These are phyloP conservation scores for Odocoileus virginianus DNA, from an alignment of 2,113 vertebrate species.

Conservation along the genomic window DNA sequence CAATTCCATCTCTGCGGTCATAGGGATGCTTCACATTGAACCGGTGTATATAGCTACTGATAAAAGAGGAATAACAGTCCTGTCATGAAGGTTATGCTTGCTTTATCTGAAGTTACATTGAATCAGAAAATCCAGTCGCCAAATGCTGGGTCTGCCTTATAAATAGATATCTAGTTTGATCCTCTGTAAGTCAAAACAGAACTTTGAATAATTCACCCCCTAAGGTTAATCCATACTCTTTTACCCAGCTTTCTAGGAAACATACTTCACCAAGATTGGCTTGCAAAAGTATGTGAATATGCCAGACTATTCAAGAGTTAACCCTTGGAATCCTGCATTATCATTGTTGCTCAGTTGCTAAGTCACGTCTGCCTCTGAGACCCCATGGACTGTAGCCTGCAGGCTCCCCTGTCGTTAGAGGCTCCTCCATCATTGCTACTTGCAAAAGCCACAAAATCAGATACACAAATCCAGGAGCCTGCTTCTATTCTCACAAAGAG, in stretches of 20 bases:
- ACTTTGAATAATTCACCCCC: neutral
- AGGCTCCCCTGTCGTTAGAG: neutral
- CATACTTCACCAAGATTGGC: neutral
- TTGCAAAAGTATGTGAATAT: neutral
- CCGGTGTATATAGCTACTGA: neutral
- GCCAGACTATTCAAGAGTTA: neutral
- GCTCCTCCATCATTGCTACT: neutral
- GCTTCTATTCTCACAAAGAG: neutral
- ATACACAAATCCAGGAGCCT: neutral
- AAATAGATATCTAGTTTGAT: neutral
- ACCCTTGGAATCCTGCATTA: neutral
- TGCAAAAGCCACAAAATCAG: neutral
- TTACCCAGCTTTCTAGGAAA: neutral
- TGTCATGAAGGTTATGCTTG: neutral
- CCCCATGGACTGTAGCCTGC: neutral
- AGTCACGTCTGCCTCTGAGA: neutral
- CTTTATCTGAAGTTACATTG: neutral
- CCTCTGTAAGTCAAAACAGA: neutral
- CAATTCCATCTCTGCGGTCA: neutral
- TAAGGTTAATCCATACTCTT: neutral
- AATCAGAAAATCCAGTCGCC: neutral
- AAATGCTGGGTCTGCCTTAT: neutral
- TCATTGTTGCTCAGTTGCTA: neutral
- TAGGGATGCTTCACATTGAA: neutral
- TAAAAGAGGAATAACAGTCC: neutral